These are phyloP conservation scores for Drosophila algonquin DNA, from an alignment of 2,888 invertebrate genomes.

Conservation along the genomic window DNA sequence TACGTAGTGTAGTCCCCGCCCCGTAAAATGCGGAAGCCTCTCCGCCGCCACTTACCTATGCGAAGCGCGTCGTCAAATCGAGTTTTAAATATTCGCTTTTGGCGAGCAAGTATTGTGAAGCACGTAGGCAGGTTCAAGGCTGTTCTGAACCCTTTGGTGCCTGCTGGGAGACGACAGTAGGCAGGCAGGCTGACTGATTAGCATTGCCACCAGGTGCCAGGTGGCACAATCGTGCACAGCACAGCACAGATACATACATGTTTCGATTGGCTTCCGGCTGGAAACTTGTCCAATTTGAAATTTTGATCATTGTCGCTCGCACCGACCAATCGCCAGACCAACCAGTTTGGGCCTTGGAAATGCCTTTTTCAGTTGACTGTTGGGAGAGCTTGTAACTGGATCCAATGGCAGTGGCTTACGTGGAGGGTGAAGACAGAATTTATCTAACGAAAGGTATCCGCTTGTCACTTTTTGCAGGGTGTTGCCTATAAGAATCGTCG, in stretches of 20 bases:
- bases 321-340: neutral
- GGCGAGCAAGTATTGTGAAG: constrained; percentile 6
- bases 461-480: constrained; percentile 85
- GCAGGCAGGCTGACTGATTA: constrained; percentile 14
- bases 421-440: neutral
- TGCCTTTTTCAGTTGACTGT: constrained; percentile 18
- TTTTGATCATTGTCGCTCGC: neutral
- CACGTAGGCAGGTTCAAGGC: constrained; percentile 58
- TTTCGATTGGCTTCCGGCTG: constrained; percentile 26
- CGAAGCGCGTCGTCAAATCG: constrained; percentile 21
- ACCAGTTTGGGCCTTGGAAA: constrained; percentile 13
- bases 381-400: neutral
- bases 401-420: neutral
- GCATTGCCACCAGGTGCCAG: constrained; percentile 14
- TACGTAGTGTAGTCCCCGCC: constrained; percentile 71
- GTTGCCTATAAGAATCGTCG: constrained; percentile 93
- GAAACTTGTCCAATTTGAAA: neutral
- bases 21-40: constrained; percentile 24
- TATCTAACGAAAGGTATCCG: neutral
- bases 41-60: constrained; percentile 19
- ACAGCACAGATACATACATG: constrained; percentile 3
- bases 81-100: constrained; percentile 6
- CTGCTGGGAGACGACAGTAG: no score
- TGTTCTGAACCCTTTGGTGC: constrained; percentile 36
- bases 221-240: neutral